Evolutionary conservation across 2,797 vertebrate genomes (phyloP), one percentile per base, ranked within the genome.

Genomic region (Erethizon dorsatum): DNA sequence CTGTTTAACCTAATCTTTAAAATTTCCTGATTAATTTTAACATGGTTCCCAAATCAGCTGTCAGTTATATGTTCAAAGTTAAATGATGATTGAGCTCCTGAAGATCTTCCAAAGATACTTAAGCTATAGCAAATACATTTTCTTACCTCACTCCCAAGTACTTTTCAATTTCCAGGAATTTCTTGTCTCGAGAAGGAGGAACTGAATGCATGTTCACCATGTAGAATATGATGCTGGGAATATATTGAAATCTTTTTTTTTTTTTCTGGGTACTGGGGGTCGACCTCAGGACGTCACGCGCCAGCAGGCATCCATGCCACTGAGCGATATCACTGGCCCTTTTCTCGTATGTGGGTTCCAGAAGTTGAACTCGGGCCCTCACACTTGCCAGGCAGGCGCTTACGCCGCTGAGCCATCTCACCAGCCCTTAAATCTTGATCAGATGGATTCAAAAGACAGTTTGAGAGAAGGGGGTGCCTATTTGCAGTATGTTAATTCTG

Each of bases 71-170:
- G 45, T 89, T 94, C 56, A 84, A 61, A n/a, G 86, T 91, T 80
- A 61, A 90, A 93, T 91, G 31, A 54, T 26, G 65, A 24, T 86
- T 56, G 56, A 59, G 24, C n/a, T 57, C 24, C 17, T 31, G 10
- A 79, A 71, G 59, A 65, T 90, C 65, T 85, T 90, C 59, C 86
- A 87, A 93, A 91, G 65, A 87, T 95, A 87, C 63, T 95, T 84
- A 93, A 87, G 50, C 41, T 90, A 6, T 52, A 88, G 15, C 26
- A 69, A 90, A 50, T 71, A 20, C 6, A 7, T 73, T 87, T 91
- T 85, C 59, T 94, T 84, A 79, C 20, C 15, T 88, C 79, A 28
- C 11, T 97, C 41, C 52, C 61, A 87, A 67, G 41, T 67, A 15
- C 20, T 91, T 79, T 79, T 91, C 20, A 90, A 7, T 83, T 78